A percentile compares a stretch with the other conserved stretches of the same genome.
Conservation (phyloP, 1,140 invertebrate species). For the Trypoxylus dichotomus region DNA sequence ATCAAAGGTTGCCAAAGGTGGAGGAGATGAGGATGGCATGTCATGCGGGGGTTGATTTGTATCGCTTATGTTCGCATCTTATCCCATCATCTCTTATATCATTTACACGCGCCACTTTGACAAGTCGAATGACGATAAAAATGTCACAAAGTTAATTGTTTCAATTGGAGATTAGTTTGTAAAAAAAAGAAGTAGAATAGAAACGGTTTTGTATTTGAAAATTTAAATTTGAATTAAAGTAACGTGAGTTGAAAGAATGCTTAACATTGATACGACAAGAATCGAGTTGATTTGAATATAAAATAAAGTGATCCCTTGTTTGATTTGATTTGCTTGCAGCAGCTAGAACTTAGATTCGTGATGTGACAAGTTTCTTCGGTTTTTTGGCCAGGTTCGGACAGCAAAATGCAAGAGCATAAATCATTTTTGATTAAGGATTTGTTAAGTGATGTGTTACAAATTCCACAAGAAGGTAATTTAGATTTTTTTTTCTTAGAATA, state of each 20-base stretch:
- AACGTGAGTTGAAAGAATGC: too few species aligned
- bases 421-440: constrained; percentile 78
- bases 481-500: too few species aligned
- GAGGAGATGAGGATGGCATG: neutral
- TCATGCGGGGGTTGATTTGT: neutral
- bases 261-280: too few species aligned
- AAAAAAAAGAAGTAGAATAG: neutral
- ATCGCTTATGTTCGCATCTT: constrained; percentile 17
- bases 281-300: too few species aligned
- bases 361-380: neutral
- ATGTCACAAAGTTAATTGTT: neutral
- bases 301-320: too few species aligned
- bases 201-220: neutral
- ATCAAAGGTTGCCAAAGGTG: constrained; percentile 2
- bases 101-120: constrained; percentile 3
- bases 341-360: neutral
- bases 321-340: too few species aligned
- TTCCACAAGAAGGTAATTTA: constrained; percentile 43
- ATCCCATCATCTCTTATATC: neutral
- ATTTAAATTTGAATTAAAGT: too few species aligned
- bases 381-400: neutral
- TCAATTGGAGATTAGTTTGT: neutral
- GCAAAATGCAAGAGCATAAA: constrained; percentile 68
- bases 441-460: constrained; percentile 69
- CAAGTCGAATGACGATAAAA: neutral